phyloP scores from a whole-genome alignment of 2,797 vertebrate species.

The Pseudopleuronectes americanus region DNA sequence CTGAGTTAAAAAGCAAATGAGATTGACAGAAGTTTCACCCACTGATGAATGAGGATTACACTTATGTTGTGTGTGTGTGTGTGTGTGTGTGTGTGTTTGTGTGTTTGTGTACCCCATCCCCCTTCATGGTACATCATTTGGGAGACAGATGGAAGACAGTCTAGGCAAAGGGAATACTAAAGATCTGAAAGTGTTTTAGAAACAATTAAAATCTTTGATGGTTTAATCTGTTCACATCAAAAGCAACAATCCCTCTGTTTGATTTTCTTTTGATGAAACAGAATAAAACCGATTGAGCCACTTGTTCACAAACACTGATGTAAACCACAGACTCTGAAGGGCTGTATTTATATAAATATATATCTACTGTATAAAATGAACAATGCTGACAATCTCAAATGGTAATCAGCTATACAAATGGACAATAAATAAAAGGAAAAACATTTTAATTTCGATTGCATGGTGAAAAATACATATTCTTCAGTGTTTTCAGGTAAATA shows the following conservation, averaged over 20 bases:
- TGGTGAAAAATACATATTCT: neutral
- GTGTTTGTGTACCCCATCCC: slow-evolving; percentile 19
- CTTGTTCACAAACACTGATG: slow-evolving; percentile 65
- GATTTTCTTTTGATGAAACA: slow-evolving; percentile 82
- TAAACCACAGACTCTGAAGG: slow-evolving; percentile 25
- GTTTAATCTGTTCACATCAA: slow-evolving; percentile 84
- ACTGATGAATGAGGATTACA: slow-evolving; percentile 38
- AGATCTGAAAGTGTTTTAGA: slow-evolving; percentile 83
- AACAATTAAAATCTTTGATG: slow-evolving; percentile 87
- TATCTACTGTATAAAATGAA: no score
- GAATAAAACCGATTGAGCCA: slow-evolving; percentile 56
- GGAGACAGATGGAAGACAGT: slow-evolving; percentile 78
- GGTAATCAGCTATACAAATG: no score
- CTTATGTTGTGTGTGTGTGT: slow-evolving; percentile 4
- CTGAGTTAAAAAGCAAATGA: slow-evolving; percentile 20
- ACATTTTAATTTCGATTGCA: no score
- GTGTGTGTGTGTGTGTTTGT: slow-evolving; percentile 22
- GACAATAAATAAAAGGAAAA: no score
- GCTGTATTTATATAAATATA: neutral
- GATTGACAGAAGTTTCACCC: slow-evolving; percentile 34
- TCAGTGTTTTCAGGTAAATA: slow-evolving; percentile 3
- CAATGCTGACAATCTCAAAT: no score
- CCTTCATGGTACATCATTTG: slow-evolving; percentile 51
- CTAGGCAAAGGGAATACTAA: slow-evolving; percentile 78
- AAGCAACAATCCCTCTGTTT: slow-evolving; percentile 79